Percentiles rank a stretch among this genome's conserved stretches.
Evolutionary conservation across 2,888 invertebrate genomes (phyloP).

Genomic region (Eristalinus sepulchralis): DNA sequence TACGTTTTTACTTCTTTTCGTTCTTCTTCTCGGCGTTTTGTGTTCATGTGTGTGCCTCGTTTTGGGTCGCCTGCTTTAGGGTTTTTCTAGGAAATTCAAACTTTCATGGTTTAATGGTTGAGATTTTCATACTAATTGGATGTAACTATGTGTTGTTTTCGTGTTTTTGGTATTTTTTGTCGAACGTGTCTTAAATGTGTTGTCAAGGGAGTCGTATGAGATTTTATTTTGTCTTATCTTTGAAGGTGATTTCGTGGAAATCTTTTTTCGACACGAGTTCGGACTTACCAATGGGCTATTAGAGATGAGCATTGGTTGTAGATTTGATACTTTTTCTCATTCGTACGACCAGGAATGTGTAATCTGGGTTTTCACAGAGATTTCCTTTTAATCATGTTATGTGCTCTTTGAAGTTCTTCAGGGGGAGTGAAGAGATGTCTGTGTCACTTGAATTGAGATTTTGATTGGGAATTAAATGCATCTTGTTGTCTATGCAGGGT

Average conservation of each 20-base stretch:
- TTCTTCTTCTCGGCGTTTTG: not conserved
- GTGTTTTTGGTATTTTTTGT: not conserved
- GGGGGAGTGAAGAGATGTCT: too few relatives aligned
- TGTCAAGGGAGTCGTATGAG: not conserved
- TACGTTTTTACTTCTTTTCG: constrained; percentile 14
- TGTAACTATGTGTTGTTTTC: not conserved
- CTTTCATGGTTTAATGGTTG: not conserved
- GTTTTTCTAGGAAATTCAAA: not conserved
- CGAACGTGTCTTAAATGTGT: not conserved
- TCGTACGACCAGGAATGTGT: not conserved
- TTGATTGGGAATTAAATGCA: too few relatives aligned
- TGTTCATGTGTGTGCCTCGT: not conserved
- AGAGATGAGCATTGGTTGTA: not conserved
- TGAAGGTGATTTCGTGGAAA: not conserved
- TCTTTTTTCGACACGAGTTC: not conserved
- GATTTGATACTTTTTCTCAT: not conserved
- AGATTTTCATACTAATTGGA: not conserved
- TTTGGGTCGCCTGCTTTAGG: not conserved
- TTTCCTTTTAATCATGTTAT: not conserved
- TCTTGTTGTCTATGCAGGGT: too few relatives aligned
- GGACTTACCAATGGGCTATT: not conserved
- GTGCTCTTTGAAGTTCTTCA: not conserved
- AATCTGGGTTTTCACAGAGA: not conserved
- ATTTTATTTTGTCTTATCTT: not conserved
- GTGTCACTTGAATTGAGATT: too few relatives aligned